These are phyloP conservation scores for Campodea augens DNA, from an alignment of 1,140 invertebrate genomes.

Conservation along the genomic window DNA sequence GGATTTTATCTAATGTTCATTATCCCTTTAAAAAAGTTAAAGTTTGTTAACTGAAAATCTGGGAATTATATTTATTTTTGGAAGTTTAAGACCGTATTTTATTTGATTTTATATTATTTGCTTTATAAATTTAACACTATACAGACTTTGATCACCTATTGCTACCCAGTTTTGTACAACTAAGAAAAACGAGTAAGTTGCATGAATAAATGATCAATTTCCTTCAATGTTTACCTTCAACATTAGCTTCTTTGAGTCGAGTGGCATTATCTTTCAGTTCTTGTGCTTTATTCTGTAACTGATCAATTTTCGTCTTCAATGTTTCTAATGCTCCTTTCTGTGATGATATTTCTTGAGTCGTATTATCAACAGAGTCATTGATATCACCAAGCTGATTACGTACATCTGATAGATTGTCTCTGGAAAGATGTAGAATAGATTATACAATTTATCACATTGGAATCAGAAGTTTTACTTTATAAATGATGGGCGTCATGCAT, in stretches of 20 bases:
- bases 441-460: conserved; percentile 1
- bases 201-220: background rate
- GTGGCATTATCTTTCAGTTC: conserved; percentile 70
- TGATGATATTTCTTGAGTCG: conserved; percentile 54
- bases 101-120: too few species aligned
- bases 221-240: conserved; percentile 40
- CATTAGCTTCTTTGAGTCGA: conserved; percentile 78
- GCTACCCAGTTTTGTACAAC: too few species aligned
- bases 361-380: conserved; percentile 44
- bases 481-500: too few species aligned
- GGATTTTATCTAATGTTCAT: too few species aligned
- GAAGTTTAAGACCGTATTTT: too few species aligned
- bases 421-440: conserved; percentile 16
- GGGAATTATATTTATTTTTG: too few species aligned
- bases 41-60: too few species aligned
- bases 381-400: conserved; percentile 35
- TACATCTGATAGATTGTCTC: conserved; percentile 29
- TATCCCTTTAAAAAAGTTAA: too few species aligned
- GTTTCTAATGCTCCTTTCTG: conserved; percentile 54
- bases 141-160: too few species aligned
- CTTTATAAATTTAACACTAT: too few species aligned
- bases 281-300: conserved; percentile 47
- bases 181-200: too few species aligned
- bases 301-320: conserved; percentile 47
- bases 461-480: background rate